A percentile compares a stretch with the other conserved stretches of the same genome.
These are phyloP conservation scores for Tetramorium parvispinum DNA, from an alignment of 1,140 invertebrate species.

Conservation along the genomic window DNA sequence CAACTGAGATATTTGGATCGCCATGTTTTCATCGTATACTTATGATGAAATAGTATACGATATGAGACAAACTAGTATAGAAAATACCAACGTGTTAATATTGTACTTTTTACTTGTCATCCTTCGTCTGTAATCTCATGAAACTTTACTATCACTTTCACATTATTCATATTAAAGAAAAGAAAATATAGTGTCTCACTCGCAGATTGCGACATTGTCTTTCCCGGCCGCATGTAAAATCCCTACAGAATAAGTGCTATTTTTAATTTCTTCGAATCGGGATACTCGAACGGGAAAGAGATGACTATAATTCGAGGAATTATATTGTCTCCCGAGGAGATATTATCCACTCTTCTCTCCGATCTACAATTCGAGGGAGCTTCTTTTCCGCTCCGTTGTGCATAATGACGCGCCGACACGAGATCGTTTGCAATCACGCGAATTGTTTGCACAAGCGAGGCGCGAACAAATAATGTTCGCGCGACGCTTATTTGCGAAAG, in stretches of 20 bases:
- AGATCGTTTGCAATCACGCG: constrained; percentile 41
- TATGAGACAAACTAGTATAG: no score
- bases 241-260: background rate
- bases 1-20: constrained; percentile 22
- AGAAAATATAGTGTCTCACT: background rate
- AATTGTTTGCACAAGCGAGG: constrained; percentile 52
- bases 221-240: background rate
- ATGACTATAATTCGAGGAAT: background rate
- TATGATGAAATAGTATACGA: background rate
- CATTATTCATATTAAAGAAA: background rate
- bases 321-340: background rate
- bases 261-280: background rate
- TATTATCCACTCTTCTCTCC: background rate
- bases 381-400: background rate
- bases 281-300: background rate
- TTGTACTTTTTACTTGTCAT: background rate
- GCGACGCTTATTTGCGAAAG: constrained; percentile 52
- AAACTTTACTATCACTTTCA: background rate
- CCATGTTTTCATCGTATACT: constrained; percentile 3
- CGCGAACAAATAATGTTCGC: constrained; percentile 45
- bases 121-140: background rate
- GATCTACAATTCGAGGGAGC: background rate
- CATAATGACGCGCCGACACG: constrained; percentile 31
- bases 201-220: background rate
- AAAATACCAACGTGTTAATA: background rate